Evolutionary conservation across 2,113 vertebrate genomes (phyloP), one percentile per base, ranked within the genome.

Genomic region (Pelecanoides urinatrix): DNA sequence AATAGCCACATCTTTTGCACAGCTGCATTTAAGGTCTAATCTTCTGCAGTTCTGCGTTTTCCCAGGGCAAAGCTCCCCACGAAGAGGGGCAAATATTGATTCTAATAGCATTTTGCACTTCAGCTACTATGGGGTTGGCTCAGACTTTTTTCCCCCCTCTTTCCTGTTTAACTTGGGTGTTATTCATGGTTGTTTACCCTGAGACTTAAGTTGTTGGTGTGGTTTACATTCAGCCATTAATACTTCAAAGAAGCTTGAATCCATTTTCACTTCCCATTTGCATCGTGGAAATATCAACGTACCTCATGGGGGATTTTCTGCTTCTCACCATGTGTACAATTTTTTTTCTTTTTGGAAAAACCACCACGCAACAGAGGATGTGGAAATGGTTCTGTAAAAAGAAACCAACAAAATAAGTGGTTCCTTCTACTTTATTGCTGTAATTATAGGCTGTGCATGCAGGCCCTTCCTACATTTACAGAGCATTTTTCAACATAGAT

Each of bases 241-340:
- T 84, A 78, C 61, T 92, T 87, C 79, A 91, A 65, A 96, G 82
- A 84, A 47, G 82, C 50, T 86, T 23, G 29, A 88, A 84, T 53
- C n/a, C 77, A 36, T 96, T 95, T 95, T 93, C 91, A 96, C 74
- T 97, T 96, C 85, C 81, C 58, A 72, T 95, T 96, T 89, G 49
- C 65, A 67, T 34, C 0, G 19, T 72, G 29, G 92, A 95, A 91
- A 94, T 22, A 67, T 59, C 56, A 96, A 89, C 26, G 38, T 75
- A 84, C 73, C 44, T 81, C 66, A 55, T 11, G 12, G 88, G 86
- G 91, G 91, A 70, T 94, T 95, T 96, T 92, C 80, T 50, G 19
- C 85, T 91, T 42, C 66, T 78, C 27, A 44, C 44, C 50, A 65
- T 52, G 47, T 75, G 92, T 84, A 78, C 27, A 58, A 10, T 38